A percentile compares a stretch with the other conserved stretches of the same genome.
Conservation (phyloP, 2,797 vertebrate genomes). For the Chelon labrosus region DNA sequence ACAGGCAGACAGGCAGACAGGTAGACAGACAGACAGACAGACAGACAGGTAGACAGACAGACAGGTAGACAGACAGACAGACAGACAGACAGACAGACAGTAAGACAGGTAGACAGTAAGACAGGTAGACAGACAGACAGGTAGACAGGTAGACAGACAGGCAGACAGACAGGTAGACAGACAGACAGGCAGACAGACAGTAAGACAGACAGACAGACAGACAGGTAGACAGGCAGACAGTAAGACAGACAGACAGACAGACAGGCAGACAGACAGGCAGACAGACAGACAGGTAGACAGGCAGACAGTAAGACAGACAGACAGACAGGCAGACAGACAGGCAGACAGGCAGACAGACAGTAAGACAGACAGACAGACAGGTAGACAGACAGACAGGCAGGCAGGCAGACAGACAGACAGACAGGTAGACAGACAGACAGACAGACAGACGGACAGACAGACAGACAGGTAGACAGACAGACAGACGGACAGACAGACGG, state of each 20-base stretch:
- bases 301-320: not conserved
- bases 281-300: constrained; percentile 64
- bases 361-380: not conserved
- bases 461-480: constrained; percentile 68
- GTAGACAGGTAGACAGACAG: constrained; percentile 68
- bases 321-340: constrained; percentile 67
- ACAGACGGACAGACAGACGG: constrained; percentile 67
- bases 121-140: not conserved
- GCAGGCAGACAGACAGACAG: constrained; percentile 41
- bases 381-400: constrained; percentile 66
- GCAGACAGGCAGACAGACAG: not conserved
- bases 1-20: no score
- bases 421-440: constrained; percentile 55
- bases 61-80: no score
- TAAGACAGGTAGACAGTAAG: no score
- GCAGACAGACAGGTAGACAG: constrained; percentile 40
- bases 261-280: not conserved
- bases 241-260: constrained; percentile 67
- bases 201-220: constrained; percentile 40
- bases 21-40: no score
- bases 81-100: no score
- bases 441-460: not conserved
- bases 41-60: no score
- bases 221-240: constrained; percentile 60
- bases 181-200: constrained; percentile 57